Base-by-base conservation (phyloP, 2,113 vertebrate species). In the Platanista minor region DNA sequence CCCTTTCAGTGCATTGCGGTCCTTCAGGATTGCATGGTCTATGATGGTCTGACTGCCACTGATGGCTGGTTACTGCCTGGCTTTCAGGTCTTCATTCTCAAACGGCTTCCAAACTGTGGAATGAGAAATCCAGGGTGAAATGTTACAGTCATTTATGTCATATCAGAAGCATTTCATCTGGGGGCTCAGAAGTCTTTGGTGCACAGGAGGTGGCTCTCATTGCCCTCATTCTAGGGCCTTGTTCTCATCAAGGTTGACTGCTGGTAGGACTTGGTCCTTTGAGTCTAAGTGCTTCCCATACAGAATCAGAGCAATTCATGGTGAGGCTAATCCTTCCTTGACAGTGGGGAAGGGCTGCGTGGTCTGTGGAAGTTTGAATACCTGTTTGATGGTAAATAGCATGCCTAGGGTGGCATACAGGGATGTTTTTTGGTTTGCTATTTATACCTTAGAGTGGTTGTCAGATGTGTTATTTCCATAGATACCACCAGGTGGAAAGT, bases 11-110 rank as follows among this genome's bases (percentile, higher is more conserved):
- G 1, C 39, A 6, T 1, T 2, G 11, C 3, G 5, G n/a, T 46
- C 69, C 69, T 23, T 94, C 6, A 3, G 2, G 10, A 17, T 11
- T 5, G 2, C 69, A 25, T 1, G 15, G 33, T n/a, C 62, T n/a
- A 1, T 25, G 43, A 1, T 1, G 41, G 17, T 33, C n/a, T 11
- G 7, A 10, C 14, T 0, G 10, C 20, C 2, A 0, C 17, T 25
- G 36, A 27, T 2, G 8, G 29, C 49, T 67, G 43, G 8, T 2
- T 43, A 10, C 17, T 5, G 29, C 17, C 29, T 36, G 54, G 17
- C 41, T 89, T 71, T 72, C 6, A 18, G 33, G 7, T 39, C 12
- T 36, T n/a, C 2, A 0, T 77, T 72, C 52, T 81, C 71, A 41
- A 6, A 64, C 13, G 20, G 5, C 36, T 94, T n/a, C 52, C 23